Base-by-base conservation (phyloP, 1,140 invertebrate genomes). In the Orussus abietinus region DNA sequence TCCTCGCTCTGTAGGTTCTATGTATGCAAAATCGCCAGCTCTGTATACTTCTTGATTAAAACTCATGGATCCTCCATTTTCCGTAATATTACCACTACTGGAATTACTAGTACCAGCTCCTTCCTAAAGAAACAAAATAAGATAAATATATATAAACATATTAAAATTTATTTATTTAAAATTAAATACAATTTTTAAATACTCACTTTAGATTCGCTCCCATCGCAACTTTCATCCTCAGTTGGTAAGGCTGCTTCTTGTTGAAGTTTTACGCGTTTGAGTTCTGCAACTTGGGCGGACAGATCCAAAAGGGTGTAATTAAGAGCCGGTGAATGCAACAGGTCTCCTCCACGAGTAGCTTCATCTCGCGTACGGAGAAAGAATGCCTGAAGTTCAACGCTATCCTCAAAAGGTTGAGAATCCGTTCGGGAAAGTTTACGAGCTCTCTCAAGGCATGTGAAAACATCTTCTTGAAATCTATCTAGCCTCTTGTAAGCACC, bases 401-500 rank as follows among this genome's bases (percentile, higher is more conserved):
- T 87, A 66, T 98, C 95, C 66, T 97, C 90, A 76, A 96, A 94
- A 7, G 92, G 82, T 70, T 96, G 86, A 1, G 93, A 96, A 72
- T 98, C 92, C 0, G 89, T 90, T 3, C 90, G 79, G 0, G 91
- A 91, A 2, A 94, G 69, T 43, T 82, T 81, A 5, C 96, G 78
- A 0, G 93, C 93, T 59, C 90, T 77, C 59, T 96, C 91, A 65
- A 98, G 83, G 51, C 96, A 91, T 5, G 86, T 80, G 66, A 99
- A 98, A 54, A 98, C 83, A 63, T 98, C 96, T 59, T 95, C 91
- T 75, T 99, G 96, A 68, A 98, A 98, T 32, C 84, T 78, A 69
- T 99, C 96, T 19, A 99, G 69, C 14, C 96, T 77, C 51, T 88
- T 86, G 64, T 98, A 98, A 10, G 92, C 78, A 5, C 91, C 90